These are phyloP conservation scores for Noctua pronuba DNA, from an alignment of 2,888 invertebrate species.

Conservation along the genomic window DNA sequence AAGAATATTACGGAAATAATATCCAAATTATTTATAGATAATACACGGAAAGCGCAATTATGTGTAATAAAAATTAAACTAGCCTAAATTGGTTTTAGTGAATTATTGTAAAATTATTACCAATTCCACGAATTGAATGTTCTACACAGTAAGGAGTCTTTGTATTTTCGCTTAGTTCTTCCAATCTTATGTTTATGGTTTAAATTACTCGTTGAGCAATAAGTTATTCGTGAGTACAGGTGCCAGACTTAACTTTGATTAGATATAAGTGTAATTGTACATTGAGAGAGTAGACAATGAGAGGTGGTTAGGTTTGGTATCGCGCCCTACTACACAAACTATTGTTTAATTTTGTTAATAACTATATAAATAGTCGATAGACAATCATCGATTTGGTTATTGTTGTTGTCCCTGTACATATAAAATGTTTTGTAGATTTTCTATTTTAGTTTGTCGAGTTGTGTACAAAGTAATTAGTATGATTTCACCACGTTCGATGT, in stretches of 20 bases:
- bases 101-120: slow-evolving; percentile 74
- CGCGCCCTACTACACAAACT: slow-evolving; percentile 64
- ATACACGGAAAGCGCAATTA: slow-evolving; percentile 80
- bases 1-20: slow-evolving; percentile 84
- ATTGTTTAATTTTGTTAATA: slow-evolving; percentile 79
- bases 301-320: slow-evolving; percentile 66
- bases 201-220: slow-evolving; percentile 73
- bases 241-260: slow-evolving; percentile 79
- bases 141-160: slow-evolving; percentile 66
- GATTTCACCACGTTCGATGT: slow-evolving; percentile 81
- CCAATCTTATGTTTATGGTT: slow-evolving; percentile 75
- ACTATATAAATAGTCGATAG: slow-evolving; percentile 75
- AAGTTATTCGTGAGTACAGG: slow-evolving; percentile 76
- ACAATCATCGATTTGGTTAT: slow-evolving; percentile 81
- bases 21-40: slow-evolving; percentile 85
- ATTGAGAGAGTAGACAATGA: slow-evolving; percentile 69
- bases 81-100: slow-evolving; percentile 78
- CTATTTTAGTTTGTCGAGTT: slow-evolving; percentile 86
- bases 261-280: slow-evolving; percentile 75
- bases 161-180: slow-evolving; percentile 79
- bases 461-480: slow-evolving; percentile 88
- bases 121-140: slow-evolving; percentile 64
- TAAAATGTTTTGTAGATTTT: slow-evolving; percentile 89
- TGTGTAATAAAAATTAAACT: slow-evolving; percentile 74
- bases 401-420: slow-evolving; percentile 89